Conservation (phyloP, 2,888 invertebrate genomes). For the Cartodere bifasciata region DNA sequence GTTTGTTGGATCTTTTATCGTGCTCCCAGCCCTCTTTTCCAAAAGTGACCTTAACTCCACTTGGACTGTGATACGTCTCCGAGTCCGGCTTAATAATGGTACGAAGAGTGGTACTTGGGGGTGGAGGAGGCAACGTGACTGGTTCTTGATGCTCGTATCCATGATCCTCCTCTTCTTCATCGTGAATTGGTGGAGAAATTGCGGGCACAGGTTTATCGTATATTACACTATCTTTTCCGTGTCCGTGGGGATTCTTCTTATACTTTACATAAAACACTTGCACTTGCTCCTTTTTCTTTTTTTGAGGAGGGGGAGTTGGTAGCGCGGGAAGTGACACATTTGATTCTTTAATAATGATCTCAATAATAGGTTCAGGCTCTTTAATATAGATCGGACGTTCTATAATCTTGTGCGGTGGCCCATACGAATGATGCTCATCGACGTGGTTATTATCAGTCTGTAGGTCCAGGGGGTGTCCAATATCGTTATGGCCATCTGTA, state of each 20-base stretch:
- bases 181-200: conserved; percentile 51
- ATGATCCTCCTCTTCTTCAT: conserved; percentile 43
- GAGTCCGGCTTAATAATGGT: conserved; percentile 81
- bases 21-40: conserved; percentile 49
- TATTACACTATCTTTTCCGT: conserved; percentile 57
- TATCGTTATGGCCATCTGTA: conserved; percentile 35
- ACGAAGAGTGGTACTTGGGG: conserved; percentile 64
- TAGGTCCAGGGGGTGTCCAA: conserved; percentile 37
- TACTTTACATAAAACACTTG: conserved; percentile 88
- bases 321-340: conserved; percentile 66
- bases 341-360: conserved; percentile 83
- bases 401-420: conserved; percentile 27
- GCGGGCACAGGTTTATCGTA: conserved; percentile 74
- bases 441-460: conserved; percentile 36
- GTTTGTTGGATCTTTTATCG: conserved; percentile 33
- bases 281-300: conserved; percentile 66
- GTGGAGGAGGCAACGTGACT: conserved; percentile 32
- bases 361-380: conserved; percentile 81
- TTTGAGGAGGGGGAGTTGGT: conserved; percentile 39
- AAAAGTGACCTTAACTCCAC: conserved; percentile 72
- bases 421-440: conserved; percentile 38
- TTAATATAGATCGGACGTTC: conserved; percentile 42
- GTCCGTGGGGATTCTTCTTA: conserved; percentile 65
- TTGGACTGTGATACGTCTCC: conserved; percentile 67
- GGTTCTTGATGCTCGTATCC: conserved; percentile 40